These are phyloP conservation scores for Spicauda simplicius DNA, from an alignment of 2,888 invertebrate species.

Conservation along the genomic window DNA sequence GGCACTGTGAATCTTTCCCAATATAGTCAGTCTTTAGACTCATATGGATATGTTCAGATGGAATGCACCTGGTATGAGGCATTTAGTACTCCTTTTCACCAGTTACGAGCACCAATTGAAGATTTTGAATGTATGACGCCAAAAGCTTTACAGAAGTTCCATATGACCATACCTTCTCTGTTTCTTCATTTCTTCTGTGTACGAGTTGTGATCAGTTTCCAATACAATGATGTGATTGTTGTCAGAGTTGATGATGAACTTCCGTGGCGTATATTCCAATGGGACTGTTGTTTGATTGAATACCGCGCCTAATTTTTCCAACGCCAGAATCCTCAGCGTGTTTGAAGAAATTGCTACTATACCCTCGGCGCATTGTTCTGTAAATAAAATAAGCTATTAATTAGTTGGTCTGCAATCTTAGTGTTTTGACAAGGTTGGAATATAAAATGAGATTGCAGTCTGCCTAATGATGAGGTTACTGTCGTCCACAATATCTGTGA, in stretches of 20 bases:
- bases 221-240: conserved; percentile 95
- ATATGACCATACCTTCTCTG: conserved; percentile 85
- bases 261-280: conserved; percentile 97
- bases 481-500: no score
- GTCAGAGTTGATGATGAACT: conserved; percentile 96
- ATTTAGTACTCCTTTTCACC: no score
- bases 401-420: no score
- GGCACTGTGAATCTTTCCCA: no score
- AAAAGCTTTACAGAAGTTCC: no score
- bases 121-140: no score
- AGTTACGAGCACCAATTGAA: no score
- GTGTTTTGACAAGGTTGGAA: no score
- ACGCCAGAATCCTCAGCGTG: conserved; percentile 97
- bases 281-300: conserved; percentile 98
- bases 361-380: conserved; percentile 99
- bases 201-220: conserved; percentile 99
- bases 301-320: conserved; percentile 99
- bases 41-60: background rate
- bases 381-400: conserved; percentile 41
- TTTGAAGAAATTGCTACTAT: conserved; percentile 99
- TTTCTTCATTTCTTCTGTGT: conserved; percentile 98
- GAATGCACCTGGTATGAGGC: no score
- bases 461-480: no score
- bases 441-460: no score
- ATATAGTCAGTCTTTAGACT: no score